A percentile compares a stretch with the other conserved stretches of the same genome.
phyloP scores from a whole-genome alignment of 2,113 vertebrate genomes.

The Chionomys nivalis region DNA sequence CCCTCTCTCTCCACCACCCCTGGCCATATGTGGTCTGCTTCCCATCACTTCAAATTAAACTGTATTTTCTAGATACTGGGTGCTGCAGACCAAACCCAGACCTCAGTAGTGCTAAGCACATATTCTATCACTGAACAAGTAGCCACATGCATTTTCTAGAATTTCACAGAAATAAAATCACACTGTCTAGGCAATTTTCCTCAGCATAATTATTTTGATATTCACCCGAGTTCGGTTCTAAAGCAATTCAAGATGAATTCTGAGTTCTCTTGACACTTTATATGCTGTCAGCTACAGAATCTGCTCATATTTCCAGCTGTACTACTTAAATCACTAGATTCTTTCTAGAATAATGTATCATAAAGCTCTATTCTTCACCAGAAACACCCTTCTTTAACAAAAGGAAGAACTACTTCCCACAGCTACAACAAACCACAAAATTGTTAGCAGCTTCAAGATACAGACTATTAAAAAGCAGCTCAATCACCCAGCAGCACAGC shows the following conservation, averaged over 20 bases:
- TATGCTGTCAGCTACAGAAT: background rate
- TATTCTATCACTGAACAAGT: background rate
- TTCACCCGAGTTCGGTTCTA: slow-evolving; percentile 38
- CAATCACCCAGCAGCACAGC: slow-evolving; percentile 25
- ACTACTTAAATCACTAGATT: slow-evolving; percentile 43
- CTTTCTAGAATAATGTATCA: slow-evolving; percentile 42
- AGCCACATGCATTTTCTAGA: slow-evolving; percentile 9
- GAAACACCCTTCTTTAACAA: slow-evolving; percentile 8
- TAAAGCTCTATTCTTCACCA: slow-evolving; percentile 38
- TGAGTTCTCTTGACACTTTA: background rate
- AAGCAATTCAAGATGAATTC: slow-evolving; percentile 41
- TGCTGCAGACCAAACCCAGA: background rate
- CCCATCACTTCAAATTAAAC: background rate
- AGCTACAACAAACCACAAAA: slow-evolving; percentile 57
- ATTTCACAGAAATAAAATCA: background rate
- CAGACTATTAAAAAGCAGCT: slow-evolving; percentile 39
- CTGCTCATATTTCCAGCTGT: slow-evolving; percentile 43
- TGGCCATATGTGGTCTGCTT: background rate
- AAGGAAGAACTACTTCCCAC: background rate
- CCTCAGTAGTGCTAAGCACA: background rate
- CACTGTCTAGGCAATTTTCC: slow-evolving; percentile 3
- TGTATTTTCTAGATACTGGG: background rate
- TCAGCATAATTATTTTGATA: slow-evolving; percentile 45
- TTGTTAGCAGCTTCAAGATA: slow-evolving; percentile 41
- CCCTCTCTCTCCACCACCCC: background rate